Conservation (phyloP, 2,113 vertebrate genomes). For the Cavia aperea region DNA sequence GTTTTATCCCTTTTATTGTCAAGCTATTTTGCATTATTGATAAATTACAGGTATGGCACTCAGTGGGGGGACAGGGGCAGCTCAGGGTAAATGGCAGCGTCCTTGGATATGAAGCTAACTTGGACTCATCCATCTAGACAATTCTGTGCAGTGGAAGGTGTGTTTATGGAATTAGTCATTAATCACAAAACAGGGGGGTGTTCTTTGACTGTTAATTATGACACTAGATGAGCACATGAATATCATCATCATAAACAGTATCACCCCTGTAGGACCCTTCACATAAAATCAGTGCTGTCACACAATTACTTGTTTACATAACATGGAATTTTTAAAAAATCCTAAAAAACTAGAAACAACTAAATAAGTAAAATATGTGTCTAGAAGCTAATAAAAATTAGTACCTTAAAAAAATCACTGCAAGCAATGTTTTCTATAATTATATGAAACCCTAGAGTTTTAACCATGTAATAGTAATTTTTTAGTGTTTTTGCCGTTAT, state of each 20-base stretch:
- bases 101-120: conserved; percentile 7
- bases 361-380: conserved; percentile 68
- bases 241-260: conserved; percentile 59
- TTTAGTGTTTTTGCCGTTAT: conserved; percentile 78
- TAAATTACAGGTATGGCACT: conserved; percentile 56
- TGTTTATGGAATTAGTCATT: conserved; percentile 64
- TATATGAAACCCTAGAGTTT: conserved; percentile 78
- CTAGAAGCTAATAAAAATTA: conserved; percentile 80
- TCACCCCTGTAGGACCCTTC: conserved; percentile 64
- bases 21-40: conserved; percentile 57
- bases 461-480: conserved; percentile 76
- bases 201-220: conserved; percentile 61
- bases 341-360: conserved; percentile 63
- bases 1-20: conserved; percentile 56
- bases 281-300: conserved; percentile 61
- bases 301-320: conserved; percentile 71
- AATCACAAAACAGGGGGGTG: conserved; percentile 49
- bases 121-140: conserved; percentile 34
- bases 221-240: conserved; percentile 44
- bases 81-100: conserved; percentile 19
- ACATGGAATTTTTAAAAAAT: conserved; percentile 49
- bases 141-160: conserved; percentile 43
- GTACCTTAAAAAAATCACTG: conserved; percentile 73
- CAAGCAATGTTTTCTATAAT: conserved; percentile 82
- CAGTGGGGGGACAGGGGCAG: conserved; percentile 42